These are phyloP conservation scores for Drosophila setifemur DNA, from an alignment of 1,140 invertebrate genomes.

Conservation along the genomic window DNA sequence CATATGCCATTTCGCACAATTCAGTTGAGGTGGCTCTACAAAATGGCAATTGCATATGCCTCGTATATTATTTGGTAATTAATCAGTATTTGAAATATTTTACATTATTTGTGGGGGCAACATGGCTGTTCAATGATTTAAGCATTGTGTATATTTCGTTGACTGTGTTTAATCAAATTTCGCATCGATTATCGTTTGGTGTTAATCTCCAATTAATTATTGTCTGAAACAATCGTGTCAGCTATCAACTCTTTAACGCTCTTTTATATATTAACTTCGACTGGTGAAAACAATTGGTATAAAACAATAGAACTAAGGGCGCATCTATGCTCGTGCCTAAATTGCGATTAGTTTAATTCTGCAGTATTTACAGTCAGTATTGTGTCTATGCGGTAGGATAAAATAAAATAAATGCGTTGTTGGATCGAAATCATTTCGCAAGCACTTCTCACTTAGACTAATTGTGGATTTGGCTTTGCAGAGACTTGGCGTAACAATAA, in stretches of 20 bases:
- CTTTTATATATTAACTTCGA: slow-evolving; percentile 9
- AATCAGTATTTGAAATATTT: slow-evolving; percentile 49
- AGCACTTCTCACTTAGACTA: slow-evolving; percentile 57
- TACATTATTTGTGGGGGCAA: slow-evolving; percentile 32
- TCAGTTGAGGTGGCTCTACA: slow-evolving; percentile 42
- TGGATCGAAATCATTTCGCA: slow-evolving; percentile 53
- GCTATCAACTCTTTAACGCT: slow-evolving; percentile 57
- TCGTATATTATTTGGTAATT: slow-evolving; percentile 12
- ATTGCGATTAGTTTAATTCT: slow-evolving; percentile 20
- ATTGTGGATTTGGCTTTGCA: slow-evolving; percentile 71
- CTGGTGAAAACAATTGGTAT: slow-evolving; percentile 15
- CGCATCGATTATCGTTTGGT: slow-evolving; percentile 14
- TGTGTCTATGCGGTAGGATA: slow-evolving; percentile 24
- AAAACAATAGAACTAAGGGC: slow-evolving; percentile 6
- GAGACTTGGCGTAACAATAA: slow-evolving; percentile 60
- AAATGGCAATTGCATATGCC: slow-evolving; percentile 50
- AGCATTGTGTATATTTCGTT: slow-evolving; percentile 61
- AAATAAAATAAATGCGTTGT: slow-evolving; percentile 71
- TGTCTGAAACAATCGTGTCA: slow-evolving; percentile 74
- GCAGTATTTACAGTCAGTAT: slow-evolving; percentile 65
- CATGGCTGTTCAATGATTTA: slow-evolving; percentile 14
- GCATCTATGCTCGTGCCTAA: slow-evolving; percentile 8
- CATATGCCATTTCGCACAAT: slow-evolving; percentile 1
- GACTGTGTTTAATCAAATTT: slow-evolving; percentile 50
- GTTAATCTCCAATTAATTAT: slow-evolving; percentile 59